Evolutionary conservation across 2,113 vertebrate species (phyloP).

Genomic region (Petrocephalus microphthalmus): DNA sequence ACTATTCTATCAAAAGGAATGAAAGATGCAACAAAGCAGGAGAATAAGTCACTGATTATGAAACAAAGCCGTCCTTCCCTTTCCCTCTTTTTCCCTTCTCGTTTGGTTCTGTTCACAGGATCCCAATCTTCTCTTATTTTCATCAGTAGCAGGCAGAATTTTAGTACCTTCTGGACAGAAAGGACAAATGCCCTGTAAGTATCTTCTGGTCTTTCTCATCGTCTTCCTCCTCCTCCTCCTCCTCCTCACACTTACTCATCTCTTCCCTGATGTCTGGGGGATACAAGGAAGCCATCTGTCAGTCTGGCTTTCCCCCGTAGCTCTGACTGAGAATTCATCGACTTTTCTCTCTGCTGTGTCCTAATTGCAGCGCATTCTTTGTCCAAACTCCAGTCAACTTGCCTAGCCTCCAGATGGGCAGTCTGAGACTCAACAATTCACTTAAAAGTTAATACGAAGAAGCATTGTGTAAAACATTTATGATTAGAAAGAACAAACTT

Average conservation of each 20-base stretch:
- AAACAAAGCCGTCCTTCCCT: not conserved
- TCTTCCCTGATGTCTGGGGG: slow-evolving; percentile 50
- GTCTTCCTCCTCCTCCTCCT: slow-evolving; percentile 49
- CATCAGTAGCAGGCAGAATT: slow-evolving; percentile 72
- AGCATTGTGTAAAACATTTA: not conserved
- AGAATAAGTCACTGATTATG: not conserved
- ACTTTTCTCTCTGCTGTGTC: slow-evolving; percentile 53
- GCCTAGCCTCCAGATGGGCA: not conserved
- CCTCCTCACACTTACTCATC: slow-evolving; percentile 32
- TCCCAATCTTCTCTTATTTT: slow-evolving; percentile 79
- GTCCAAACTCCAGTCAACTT: slow-evolving; percentile 7
- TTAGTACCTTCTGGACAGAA: slow-evolving; percentile 52
- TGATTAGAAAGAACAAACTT: not conserved
- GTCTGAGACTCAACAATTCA: not conserved
- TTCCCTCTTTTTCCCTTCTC: slow-evolving; percentile 67
- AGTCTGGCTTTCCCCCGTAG: slow-evolving; percentile 43
- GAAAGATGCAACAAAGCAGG: not conserved
- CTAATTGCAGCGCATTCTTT: slow-evolving; percentile 30
- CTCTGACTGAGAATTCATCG: slow-evolving; percentile 62
- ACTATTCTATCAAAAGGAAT: not conserved
- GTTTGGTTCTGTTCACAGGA: slow-evolving; percentile 68
- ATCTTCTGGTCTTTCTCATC: slow-evolving; percentile 53
- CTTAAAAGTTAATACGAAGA: not conserved
- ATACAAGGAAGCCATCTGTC: slow-evolving; percentile 53
- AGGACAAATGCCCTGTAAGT: slow-evolving; percentile 35